Conservation (phyloP, 2,797 vertebrate species). For the Brotula barbata region DNA sequence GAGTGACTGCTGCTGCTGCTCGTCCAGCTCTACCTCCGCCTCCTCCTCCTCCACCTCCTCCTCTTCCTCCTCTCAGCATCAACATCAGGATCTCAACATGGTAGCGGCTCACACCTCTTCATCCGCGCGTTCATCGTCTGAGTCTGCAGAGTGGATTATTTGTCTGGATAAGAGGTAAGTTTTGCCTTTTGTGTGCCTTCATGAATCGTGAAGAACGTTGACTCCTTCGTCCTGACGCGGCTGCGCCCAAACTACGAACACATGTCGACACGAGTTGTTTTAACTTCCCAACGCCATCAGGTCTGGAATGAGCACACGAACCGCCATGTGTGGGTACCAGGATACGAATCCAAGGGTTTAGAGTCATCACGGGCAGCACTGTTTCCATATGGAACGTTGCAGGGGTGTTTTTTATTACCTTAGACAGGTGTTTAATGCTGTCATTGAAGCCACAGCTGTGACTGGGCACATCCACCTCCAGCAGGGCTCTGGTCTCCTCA, state of each 20-base stretch:
- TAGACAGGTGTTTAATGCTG: background rate
- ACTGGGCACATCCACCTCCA: no score
- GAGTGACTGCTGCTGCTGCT: slow-evolving; percentile 5
- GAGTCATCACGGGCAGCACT: no score
- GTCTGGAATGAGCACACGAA: slow-evolving; percentile 1
- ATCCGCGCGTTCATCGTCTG: slow-evolving; percentile 80
- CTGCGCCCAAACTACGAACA: background rate
- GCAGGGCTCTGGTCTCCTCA: no score
- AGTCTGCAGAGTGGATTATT: slow-evolving; percentile 91
- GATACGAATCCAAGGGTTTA: background rate
- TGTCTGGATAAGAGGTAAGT: slow-evolving; percentile 95
- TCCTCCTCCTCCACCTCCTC: slow-evolving; percentile 27
- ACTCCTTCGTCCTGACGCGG: background rate
- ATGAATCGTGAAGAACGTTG: no score
- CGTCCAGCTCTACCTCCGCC: slow-evolving; percentile 26
- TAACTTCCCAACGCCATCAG: slow-evolving; percentile 14
- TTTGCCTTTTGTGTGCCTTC: background rate
- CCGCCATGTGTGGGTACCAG: slow-evolving; percentile 15
- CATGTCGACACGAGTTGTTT: slow-evolving; percentile 17
- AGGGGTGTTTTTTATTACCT: no score
- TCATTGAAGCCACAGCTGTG: background rate
- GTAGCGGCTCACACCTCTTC: slow-evolving; percentile 89
- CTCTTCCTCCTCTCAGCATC: slow-evolving; percentile 14
- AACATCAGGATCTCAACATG: slow-evolving; percentile 81
- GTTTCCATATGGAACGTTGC: no score